Evolutionary conservation across 2,888 invertebrate genomes (phyloP).

Genomic region (Heliconius ismenius): DNA sequence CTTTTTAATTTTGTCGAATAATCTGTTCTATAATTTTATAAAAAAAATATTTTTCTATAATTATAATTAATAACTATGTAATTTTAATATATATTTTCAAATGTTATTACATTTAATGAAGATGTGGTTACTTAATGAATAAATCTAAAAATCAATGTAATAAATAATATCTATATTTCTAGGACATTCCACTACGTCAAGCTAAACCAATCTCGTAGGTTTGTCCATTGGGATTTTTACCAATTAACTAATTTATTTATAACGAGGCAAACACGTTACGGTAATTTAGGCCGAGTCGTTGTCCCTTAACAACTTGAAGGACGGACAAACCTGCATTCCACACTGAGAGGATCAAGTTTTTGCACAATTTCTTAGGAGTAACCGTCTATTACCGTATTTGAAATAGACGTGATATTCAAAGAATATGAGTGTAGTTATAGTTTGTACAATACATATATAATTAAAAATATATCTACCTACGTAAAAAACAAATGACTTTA

Average conservation of each 20-base stretch:
- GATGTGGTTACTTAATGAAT: too few relatives aligned
- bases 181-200: not conserved
- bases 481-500: not conserved
- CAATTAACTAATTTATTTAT: constrained; percentile 68
- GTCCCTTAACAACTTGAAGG: constrained; percentile 74
- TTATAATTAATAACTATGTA: not conserved
- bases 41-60: too few relatives aligned
- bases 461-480: not conserved
- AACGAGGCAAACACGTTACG: constrained; percentile 60
- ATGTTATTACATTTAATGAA: not conserved
- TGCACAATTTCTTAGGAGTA: constrained; percentile 36
- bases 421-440: not conserved
- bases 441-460: not conserved
- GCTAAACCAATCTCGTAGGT: not conserved
- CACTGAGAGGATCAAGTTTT: constrained; percentile 48
- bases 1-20: too few relatives aligned
- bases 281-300: constrained; percentile 68
- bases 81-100: not conserved
- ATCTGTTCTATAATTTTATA: not conserved
- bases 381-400: constrained; percentile 34
- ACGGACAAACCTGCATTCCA: constrained; percentile 60
- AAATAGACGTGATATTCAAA: not conserved
- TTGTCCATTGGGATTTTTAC: constrained; percentile 48
- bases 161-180: not conserved
- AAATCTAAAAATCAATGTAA: not conserved